Evolutionary conservation across 2,888 invertebrate species (phyloP), one percentile per base, ranked within the genome.

Genomic region (Vesta saturnalis): DNA sequence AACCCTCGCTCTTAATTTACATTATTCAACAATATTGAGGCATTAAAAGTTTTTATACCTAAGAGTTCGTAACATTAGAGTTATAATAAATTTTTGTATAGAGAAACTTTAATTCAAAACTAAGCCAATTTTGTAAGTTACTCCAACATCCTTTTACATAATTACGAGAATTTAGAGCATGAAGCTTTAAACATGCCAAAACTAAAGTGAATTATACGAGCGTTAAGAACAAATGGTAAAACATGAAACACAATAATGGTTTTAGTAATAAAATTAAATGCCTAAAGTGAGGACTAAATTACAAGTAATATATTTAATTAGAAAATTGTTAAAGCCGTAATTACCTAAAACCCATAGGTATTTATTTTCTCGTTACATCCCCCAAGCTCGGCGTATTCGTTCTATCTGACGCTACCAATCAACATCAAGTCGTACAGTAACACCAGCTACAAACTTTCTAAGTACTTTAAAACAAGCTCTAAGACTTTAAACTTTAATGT

Each of bases 401-500:
- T 63, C 62, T 43, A 55, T 43, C 56, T 64, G 19, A 47, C 58
- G 49, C 58, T 47, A 35, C 43, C 30, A 58, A 47, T 52, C 58
- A 46, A 55, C 56, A 52, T 47, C 56, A 58, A 64, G 58, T 63
- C 55, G 43, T 19, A 23, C 47, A 15, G 46, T 56, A 56, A 19
- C 56, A 43, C 19, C 15, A 47, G 46, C 64, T 64, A 23, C 56
- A 57, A 64, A 63, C 19, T 52, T 52, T 52, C 57, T 47, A 30
- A 57, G 62, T 47, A 56, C 58, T 67, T 52, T 67, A 58, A 67
- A 67, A 49, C 58, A 62, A 59, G 62, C 62, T 55, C 52, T 57
- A 67, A 67, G 67, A 62, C 58, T 67, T 67, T 57, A 67, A 67
- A 62, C 58, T 67, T 56, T 35, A 58, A 67, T 61, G 58, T 67